A percentile compares a stretch with the other conserved stretches of the same genome.
phyloP scores from a whole-genome alignment of 2,797 vertebrate genomes.

The Gallinago stenura region DNA sequence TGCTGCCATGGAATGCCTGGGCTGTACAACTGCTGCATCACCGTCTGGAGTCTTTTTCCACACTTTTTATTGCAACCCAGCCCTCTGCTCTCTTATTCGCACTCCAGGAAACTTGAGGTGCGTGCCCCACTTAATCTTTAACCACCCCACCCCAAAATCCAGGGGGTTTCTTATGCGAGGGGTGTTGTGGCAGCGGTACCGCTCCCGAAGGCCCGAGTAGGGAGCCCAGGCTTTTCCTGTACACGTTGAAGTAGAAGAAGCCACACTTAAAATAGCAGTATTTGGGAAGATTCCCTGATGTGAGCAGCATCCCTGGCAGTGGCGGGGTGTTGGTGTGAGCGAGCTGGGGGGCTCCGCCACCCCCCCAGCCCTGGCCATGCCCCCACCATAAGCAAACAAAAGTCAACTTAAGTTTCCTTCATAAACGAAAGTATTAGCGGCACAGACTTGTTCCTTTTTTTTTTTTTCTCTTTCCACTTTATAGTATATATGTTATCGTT shows the following conservation, averaged over 20 bases:
- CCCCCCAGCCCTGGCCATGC: fast-evolving
- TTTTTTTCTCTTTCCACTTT: slow-evolving; percentile 72
- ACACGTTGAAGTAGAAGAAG: neutral
- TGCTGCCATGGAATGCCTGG: fast-evolving
- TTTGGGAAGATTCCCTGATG: neutral
- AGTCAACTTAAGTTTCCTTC: neutral
- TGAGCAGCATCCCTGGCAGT: neutral
- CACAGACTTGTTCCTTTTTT: slow-evolving; percentile 28
- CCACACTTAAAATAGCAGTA: neutral
- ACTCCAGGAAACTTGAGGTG: neutral
- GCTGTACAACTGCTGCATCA: fast-evolving
- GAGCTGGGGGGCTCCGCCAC: neutral
- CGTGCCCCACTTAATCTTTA: neutral
- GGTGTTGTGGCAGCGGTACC: fast-evolving
- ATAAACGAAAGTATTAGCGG: neutral
- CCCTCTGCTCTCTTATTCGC: neutral
- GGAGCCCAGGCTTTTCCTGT: neutral
- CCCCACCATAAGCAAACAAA: neutral
- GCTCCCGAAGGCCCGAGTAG: fast-evolving
- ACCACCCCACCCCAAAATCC: fast-evolving
- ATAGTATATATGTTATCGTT: slow-evolving; percentile 82
- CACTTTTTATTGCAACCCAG: neutral
- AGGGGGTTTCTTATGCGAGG: neutral
- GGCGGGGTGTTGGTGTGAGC: fast-evolving
- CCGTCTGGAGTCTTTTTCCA: neutral